Conservation (phyloP, 2,113 vertebrate genomes). For the Rhadina sibilatrix region DNA sequence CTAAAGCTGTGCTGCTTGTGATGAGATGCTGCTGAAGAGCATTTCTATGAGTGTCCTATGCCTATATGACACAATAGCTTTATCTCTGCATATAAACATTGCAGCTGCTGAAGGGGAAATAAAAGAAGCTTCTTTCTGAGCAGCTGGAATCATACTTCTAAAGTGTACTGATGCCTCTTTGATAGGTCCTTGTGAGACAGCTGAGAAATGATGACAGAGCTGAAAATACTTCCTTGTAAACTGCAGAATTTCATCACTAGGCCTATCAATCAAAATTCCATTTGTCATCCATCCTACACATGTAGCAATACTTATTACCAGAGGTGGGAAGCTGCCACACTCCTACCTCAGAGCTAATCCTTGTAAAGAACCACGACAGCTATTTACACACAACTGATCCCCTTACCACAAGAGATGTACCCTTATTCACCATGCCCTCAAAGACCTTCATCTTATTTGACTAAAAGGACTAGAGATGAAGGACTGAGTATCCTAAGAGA, state of each 20-base stretch:
- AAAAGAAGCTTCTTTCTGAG: neutral
- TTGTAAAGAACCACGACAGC: neutral
- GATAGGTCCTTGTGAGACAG: neutral
- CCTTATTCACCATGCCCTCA: neutral
- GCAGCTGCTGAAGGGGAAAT: constrained; percentile 5
- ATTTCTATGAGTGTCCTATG: neutral
- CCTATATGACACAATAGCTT: neutral
- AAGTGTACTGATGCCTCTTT: neutral
- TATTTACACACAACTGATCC: neutral
- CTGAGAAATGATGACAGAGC: neutral
- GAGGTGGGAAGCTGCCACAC: neutral
- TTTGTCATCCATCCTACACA: neutral
- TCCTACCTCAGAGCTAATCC: neutral
- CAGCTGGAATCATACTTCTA: neutral
- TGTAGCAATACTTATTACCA: neutral
- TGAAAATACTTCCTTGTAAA: constrained; percentile 37
- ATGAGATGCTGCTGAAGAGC: constrained; percentile 4
- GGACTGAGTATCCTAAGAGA: neutral
- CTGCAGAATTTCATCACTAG: constrained; percentile 6
- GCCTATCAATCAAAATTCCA: constrained; percentile 20
- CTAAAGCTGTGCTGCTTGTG: neutral
- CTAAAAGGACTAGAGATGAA: neutral
- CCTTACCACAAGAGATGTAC: neutral
- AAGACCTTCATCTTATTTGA: neutral
- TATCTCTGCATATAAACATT: constrained; percentile 16